A percentile compares a stretch with the other conserved stretches of the same genome.
phyloP scores from a whole-genome alignment of 2,888 invertebrate species.

The Selenia dentaria region DNA sequence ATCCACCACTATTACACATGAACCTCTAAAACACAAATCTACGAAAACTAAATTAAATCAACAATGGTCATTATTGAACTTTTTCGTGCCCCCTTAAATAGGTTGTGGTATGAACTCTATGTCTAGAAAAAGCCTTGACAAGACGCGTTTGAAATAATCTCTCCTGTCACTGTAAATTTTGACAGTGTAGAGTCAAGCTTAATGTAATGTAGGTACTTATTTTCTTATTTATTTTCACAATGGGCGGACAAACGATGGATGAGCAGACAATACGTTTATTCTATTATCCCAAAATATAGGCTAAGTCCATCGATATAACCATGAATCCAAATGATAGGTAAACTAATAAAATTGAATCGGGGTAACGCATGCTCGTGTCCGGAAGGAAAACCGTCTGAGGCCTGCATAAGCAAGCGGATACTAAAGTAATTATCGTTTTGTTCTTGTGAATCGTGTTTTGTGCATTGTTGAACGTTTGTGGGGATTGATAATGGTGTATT shows the following conservation, averaged over 20 bases:
- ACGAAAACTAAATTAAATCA: no score
- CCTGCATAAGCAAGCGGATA: conserved; percentile 32
- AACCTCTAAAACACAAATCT: no score
- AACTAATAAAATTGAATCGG: conserved; percentile 30
- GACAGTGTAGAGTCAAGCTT: no score
- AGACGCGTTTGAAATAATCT: no score
- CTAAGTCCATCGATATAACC: conserved; percentile 1
- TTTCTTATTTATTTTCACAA: not conserved
- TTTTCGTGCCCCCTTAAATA: no score
- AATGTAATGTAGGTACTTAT: no score
- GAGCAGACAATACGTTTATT: conserved; percentile 18
- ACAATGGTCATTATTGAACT: no score
- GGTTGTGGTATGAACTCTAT: no score
- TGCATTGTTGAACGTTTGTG: not conserved
- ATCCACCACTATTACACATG: no score
- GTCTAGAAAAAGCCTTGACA: no score
- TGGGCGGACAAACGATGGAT: conserved; percentile 10
- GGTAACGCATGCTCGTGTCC: conserved; percentile 40
- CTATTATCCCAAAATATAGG: conserved; percentile 18
- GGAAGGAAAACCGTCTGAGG: conserved; percentile 31
- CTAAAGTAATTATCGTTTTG: conserved; percentile 42
- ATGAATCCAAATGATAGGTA: conserved; percentile 39
- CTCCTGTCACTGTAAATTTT: no score
- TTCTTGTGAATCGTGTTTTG: conserved; percentile 15
- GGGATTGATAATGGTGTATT: conserved; percentile 33